Evolutionary conservation across 2,888 invertebrate genomes (phyloP), one percentile per base, ranked within the genome.

Genomic region (Podotricha telesiphe): DNA sequence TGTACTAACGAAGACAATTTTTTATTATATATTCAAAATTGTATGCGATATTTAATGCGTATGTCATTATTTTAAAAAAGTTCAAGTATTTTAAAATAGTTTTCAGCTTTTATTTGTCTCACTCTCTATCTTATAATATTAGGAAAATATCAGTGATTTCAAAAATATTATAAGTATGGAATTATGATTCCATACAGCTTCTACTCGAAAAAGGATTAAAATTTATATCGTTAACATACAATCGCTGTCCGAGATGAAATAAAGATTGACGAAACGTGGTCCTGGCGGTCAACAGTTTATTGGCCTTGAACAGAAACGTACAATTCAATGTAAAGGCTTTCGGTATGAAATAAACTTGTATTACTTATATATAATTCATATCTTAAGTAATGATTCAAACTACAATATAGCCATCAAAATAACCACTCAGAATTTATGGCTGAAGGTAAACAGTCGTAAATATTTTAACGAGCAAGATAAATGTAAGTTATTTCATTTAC

Each of bases 391-490:
- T 66, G 68, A 68, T 62, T 70, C 68, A 67, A 70, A 72, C 73
- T 74, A 74, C 73, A 75, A 78, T 77, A 77, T 72, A 76, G 75
- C 74, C 73, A 71, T 74, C 74, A 71, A 72, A 77, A 77, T 64
- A 70, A 65, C 67, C 67, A 74, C 74, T 74, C 67, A 67, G 65
- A 78, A 80, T 85, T 85, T 85, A 85, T 81, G 73, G 75, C 70
- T 73, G 72, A 76, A 83, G 81, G 81, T 82, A 83, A 80, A 78
- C 71, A 78, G 78, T 81, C 80, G 82, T 86, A 82, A 85, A 86
- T 85, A 84, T 82, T 86, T 83, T 82, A 86, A 76, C 75, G 78
- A 77, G 77, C 77, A 77, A 78, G 78, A 80, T 80, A 77, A 76
- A 76, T 74, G 76, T 76, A 74, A 75, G 71, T 75, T 73, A 76